These are phyloP conservation scores for Philereme vetulata DNA, from an alignment of 2,888 invertebrate species.

Conservation along the genomic window DNA sequence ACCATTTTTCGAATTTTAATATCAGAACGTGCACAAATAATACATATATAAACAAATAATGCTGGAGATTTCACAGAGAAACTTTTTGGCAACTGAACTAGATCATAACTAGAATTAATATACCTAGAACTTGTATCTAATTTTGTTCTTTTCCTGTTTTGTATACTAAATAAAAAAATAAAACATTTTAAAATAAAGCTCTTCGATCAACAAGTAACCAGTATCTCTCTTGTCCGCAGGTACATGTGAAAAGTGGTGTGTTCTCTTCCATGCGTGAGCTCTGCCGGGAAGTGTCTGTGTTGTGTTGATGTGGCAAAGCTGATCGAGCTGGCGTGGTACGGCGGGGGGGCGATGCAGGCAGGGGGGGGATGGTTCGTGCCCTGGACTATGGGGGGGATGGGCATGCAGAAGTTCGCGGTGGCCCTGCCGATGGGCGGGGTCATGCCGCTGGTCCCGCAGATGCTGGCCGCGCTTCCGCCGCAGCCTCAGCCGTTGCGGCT, in stretches of 20 bases:
- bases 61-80: too few species aligned
- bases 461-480: constrained; percentile 72
- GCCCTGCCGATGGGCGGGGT: constrained; percentile 79
- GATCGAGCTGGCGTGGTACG: constrained; percentile 82
- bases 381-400: constrained; percentile 80
- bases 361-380: constrained; percentile 78
- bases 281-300: constrained; percentile 43
- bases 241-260: constrained; percentile 62
- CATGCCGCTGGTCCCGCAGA: constrained; percentile 71
- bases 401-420: constrained; percentile 78
- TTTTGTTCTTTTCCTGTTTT: too few species aligned
- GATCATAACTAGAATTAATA: too few species aligned
- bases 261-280: constrained; percentile 41
- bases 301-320: constrained; percentile 69
- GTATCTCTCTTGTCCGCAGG: constrained; percentile 62
- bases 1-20: too few species aligned
- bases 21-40: too few species aligned
- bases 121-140: too few species aligned
- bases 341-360: constrained; percentile 78
- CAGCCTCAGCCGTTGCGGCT: constrained; percentile 70
- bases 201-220: not conserved
- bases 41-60: too few species aligned
- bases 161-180: too few species aligned
- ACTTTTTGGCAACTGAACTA: too few species aligned
- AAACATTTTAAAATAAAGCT: too few species aligned